These are phyloP conservation scores for Chrysocyon brachyurus DNA, from an alignment of 2,797 vertebrate genomes.

Conservation along the genomic window DNA sequence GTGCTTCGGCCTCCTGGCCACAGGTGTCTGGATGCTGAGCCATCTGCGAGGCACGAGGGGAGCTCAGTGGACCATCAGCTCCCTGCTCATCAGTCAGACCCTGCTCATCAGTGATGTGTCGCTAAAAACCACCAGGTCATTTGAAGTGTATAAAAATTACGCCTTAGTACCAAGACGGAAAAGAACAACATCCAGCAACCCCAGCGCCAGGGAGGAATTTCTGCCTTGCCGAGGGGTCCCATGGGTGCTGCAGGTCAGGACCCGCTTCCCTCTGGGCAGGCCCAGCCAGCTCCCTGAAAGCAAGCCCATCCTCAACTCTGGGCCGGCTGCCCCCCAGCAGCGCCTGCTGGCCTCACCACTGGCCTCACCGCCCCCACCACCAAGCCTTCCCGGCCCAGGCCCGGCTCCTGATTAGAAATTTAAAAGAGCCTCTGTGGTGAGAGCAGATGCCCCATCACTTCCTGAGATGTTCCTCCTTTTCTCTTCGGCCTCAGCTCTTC, in stretches of 20 bases:
- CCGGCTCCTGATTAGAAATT: neutral
- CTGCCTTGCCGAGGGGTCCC: accelerated
- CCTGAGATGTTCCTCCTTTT: slow-evolving; percentile 26
- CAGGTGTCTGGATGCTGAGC: neutral
- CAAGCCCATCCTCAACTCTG: neutral
- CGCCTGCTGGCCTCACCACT: neutral
- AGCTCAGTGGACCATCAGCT: too few species aligned
- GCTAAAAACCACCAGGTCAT: neutral
- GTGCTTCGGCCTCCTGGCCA: too few species aligned
- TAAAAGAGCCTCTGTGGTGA: neutral
- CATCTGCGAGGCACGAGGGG: accelerated
- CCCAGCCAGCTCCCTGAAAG: neutral
- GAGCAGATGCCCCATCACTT: neutral
- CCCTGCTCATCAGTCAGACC: neutral
- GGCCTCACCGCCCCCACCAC: neutral
- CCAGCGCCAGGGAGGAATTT: accelerated
- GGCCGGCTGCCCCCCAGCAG: neutral
- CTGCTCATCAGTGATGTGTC: neutral
- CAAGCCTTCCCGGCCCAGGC: neutral
- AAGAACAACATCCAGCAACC: accelerated
- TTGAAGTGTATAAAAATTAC: neutral
- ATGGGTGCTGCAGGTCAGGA: accelerated
- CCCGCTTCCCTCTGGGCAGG: neutral
- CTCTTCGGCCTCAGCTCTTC: neutral
- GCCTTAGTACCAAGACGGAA: accelerated